Evolutionary conservation across 1,140 invertebrate species (phyloP).

Genomic region (Gonatopus flavifemur): DNA sequence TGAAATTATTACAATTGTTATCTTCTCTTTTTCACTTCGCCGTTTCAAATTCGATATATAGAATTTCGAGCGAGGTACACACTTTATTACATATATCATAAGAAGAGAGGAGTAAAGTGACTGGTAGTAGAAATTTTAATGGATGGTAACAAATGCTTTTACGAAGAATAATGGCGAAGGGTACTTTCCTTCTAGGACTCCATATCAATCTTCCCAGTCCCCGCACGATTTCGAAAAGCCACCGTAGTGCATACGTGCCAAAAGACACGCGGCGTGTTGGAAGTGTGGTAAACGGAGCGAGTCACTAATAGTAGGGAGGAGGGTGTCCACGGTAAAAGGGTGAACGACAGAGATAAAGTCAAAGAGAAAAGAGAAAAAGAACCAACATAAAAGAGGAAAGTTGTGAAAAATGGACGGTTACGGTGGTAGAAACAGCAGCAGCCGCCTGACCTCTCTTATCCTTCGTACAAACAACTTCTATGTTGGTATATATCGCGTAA

Average conservation of each 20-base stretch:
- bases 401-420: conserved; percentile 26
- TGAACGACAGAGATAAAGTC: conserved; percentile 6
- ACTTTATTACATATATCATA: no score
- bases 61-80: background rate
- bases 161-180: conserved; percentile 7
- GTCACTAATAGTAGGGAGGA: no score
- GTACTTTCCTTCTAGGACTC: conserved; percentile 12
- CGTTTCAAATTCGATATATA: background rate
- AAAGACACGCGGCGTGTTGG: conserved; percentile 6
- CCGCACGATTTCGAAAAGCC: conserved; percentile 5
- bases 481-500: conserved; percentile 15
- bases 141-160: conserved; percentile 23
- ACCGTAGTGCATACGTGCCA: conserved; percentile 1
- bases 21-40: no score
- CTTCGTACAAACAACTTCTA: conserved; percentile 23
- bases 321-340: conserved; percentile 8
- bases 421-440: no score
- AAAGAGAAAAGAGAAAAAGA: background rate
- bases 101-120: no score
- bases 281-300: no score
- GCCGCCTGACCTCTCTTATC: conserved; percentile 21
- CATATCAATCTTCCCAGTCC: conserved; percentile 20
- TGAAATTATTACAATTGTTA: no score
- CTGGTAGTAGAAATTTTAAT: conserved; percentile 24
- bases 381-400: conserved; percentile 16